Conservation (phyloP, 2,888 invertebrate genomes). For the Brachypalpus laphriformis region DNA sequence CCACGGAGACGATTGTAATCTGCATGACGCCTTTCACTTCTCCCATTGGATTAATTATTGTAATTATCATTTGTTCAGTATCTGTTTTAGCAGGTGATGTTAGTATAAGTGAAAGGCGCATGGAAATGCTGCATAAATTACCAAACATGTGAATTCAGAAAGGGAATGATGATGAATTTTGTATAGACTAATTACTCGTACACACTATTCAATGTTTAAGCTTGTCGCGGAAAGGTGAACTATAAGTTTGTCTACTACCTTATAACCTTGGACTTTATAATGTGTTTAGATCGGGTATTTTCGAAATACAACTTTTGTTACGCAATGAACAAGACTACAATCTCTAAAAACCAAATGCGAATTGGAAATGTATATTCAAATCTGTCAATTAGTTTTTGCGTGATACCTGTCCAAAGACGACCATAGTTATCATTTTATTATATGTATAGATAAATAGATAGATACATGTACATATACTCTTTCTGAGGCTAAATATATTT, state of each 20-base stretch:
- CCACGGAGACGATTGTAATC: background rate
- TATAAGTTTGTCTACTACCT: background rate
- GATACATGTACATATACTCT: no score
- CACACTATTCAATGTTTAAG: background rate
- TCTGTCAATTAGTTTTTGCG: no score
- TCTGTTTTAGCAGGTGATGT: background rate
- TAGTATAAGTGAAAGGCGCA: conserved; percentile 15
- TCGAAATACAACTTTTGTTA: no score
- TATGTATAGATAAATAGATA: no score
- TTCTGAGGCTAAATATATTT: no score
- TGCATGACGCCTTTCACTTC: conserved; percentile 22
- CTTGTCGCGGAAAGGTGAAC: background rate
- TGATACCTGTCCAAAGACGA: no score
- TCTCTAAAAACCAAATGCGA: no score
- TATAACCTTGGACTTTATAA: no score
- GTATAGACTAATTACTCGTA: background rate
- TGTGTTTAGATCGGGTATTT: no score
- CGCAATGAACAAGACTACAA: no score
- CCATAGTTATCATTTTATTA: no score
- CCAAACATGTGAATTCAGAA: background rate
- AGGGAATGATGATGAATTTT: background rate
- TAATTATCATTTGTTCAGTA: conserved; percentile 4
- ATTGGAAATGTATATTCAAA: no score
- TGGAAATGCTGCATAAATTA: conserved; percentile 7
- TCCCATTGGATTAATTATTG: conserved; percentile 11